Evolutionary conservation across 2,797 vertebrate species (phyloP).

Genomic region (Rachycentron canadum): DNA sequence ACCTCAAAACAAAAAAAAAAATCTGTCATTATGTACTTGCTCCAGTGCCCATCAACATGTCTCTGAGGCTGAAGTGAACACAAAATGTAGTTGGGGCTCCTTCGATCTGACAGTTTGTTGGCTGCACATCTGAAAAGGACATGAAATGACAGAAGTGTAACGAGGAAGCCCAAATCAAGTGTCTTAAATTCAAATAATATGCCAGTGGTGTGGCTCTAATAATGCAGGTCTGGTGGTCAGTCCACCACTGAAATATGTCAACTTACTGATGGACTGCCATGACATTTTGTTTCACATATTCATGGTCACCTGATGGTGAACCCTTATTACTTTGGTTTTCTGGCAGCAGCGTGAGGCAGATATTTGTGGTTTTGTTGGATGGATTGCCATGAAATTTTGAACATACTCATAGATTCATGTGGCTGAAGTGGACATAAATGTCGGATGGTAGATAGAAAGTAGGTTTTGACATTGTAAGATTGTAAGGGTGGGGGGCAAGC

Average conservation of each 20-base stretch:
- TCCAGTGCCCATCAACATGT: slow-evolving; percentile 16
- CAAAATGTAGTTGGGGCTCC: neutral
- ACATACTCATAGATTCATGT: neutral
- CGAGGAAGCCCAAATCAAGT: neutral
- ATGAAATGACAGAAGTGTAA: neutral
- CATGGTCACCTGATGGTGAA: neutral
- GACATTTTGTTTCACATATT: neutral
- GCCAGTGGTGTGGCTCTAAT: neutral
- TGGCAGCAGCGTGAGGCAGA: neutral
- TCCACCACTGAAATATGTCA: neutral
- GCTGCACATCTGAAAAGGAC: neutral
- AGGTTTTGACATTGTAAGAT: neutral
- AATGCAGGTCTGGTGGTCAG: no score
- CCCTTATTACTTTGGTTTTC: no score
- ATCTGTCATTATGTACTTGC: slow-evolving; percentile 5
- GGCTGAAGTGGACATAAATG: neutral
- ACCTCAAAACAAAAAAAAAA: slow-evolving; percentile 8
- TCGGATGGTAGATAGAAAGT: neutral
- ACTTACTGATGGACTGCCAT: neutral
- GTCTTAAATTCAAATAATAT: neutral
- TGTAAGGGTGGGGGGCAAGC: neutral
- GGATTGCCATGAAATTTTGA: neutral
- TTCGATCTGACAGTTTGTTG: neutral
- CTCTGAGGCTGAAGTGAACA: slow-evolving; percentile 15
- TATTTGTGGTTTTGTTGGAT: neutral